Base-by-base conservation (phyloP, 1,140 invertebrate species). In the Micrasema minimum region DNA sequence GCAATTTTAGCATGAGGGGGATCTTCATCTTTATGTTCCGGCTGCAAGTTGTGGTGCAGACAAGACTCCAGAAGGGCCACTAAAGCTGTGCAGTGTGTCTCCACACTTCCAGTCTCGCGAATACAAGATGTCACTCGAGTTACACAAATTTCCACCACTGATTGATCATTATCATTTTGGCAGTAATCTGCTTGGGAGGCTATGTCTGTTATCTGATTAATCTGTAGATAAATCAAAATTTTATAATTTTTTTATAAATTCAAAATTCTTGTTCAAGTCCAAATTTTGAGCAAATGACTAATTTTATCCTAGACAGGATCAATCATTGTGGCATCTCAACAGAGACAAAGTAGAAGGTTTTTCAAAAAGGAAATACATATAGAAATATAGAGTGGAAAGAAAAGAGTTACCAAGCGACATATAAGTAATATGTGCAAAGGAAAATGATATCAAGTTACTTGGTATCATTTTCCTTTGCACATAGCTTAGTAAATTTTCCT, bases 1-100 rank as follows among this genome's bases (percentile, higher is more conserved):
- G 94, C 94, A 77, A 98, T 97, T 86, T 97, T 97, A 16, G 95
- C 94, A 88, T 97, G 95, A 5, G 96, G 95, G 10, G 95, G 94
- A 83, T 97, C 95, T 78, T 93, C 91, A 83, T 94, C 92, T 46
- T 85, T 81, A n/a, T 90, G 86, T 5, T 85, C 78, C 1, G 93
- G 92, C 80, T 93, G 91, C 67, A 97, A 86, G 80, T 95, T 93
- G 83, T 96, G 93, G 78, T 92, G 90, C 37, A 97, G 83, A 79
- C 95, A 97, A 14, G 93, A 91, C 83, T 96, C 92, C 20, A 98
- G 81, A 37, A 97, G 82, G 41, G 89, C 87, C 7, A 97, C 93
- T 66, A 98, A 81, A 1, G 93, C 90, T 22, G 90, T 87, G 55
- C 91, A 92, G 83, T 97, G 93, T 66, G 92, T 90, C 80, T 96